A percentile compares a stretch with the other conserved stretches of the same genome.
These are phyloP conservation scores for Trachelus stipa DNA, from an alignment of 2,888 invertebrate genomes.

Conservation along the genomic window DNA sequence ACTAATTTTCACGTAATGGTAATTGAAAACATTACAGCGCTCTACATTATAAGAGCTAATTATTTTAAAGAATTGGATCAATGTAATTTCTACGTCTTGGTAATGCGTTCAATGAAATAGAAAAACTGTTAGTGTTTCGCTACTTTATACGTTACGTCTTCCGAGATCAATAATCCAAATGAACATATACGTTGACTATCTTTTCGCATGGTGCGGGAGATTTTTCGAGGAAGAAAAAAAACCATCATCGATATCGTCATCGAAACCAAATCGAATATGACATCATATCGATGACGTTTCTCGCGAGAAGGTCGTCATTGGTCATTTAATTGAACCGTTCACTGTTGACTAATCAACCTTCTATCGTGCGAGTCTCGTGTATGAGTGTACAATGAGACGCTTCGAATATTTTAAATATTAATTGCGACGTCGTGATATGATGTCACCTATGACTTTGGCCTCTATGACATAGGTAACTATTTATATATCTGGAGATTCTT, in stretches of 20 bases:
- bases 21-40: conserved; percentile 40
- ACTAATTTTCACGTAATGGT: conserved; percentile 55
- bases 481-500: conserved; percentile 20
- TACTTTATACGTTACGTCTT: background rate
- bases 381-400: background rate
- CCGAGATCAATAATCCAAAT: background rate
- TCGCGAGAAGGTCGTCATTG: background rate
- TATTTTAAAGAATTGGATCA: conserved; percentile 32
- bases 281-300: background rate
- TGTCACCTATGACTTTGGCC: conserved; percentile 5
- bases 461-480: conserved; percentile 18
- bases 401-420: background rate
- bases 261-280: background rate
- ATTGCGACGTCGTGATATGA: conserved; percentile 2
- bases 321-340: background rate
- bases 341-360: background rate
- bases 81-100: conserved; percentile 11
- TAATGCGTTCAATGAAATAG: background rate
- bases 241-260: background rate
- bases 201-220: background rate
- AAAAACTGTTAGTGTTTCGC: background rate
- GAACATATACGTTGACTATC: background rate
- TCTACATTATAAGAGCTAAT: conserved; percentile 34
- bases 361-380: background rate
- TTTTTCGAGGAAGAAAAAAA: background rate